phyloP scores from a whole-genome alignment of 2,113 vertebrate genomes.

The Malurus alboscapulatus region DNA sequence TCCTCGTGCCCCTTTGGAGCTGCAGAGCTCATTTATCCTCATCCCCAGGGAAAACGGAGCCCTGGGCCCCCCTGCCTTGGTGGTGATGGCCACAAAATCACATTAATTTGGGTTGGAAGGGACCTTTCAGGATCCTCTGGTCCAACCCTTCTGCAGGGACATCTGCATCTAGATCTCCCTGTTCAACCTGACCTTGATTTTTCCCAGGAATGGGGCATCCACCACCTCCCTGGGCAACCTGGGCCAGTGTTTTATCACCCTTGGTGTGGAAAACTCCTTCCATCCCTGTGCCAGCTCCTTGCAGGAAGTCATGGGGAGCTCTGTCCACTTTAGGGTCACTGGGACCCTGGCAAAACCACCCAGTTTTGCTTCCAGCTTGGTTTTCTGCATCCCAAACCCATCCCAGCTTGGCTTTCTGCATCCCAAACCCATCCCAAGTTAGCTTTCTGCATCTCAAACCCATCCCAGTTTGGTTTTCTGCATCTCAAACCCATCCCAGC shows the following conservation, averaged over 20 bases:
- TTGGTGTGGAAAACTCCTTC: neutral
- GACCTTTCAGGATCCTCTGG: neutral
- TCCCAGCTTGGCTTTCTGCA: neutral
- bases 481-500: neutral
- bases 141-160: neutral
- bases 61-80: neutral
- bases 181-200: neutral
- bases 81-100: neutral
- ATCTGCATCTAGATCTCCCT: neutral
- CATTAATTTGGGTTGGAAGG: neutral
- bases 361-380: neutral
- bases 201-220: too few relatives aligned
- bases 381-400: neutral
- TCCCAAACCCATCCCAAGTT: neutral
- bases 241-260: neutral
- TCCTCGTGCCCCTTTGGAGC: neutral
- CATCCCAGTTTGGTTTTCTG: too few relatives aligned
- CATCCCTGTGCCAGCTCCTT: fast-evolving
- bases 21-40: neutral
- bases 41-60: neutral
- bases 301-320: fast-evolving
- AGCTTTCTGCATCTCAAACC: neutral
- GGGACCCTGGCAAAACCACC: neutral
- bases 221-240: neutral
- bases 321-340: fast-evolving